A percentile compares a stretch with the other conserved stretches of the same genome.
These are phyloP conservation scores for Pachyramphus minor DNA, from an alignment of 2,113 vertebrate genomes.

Conservation along the genomic window DNA sequence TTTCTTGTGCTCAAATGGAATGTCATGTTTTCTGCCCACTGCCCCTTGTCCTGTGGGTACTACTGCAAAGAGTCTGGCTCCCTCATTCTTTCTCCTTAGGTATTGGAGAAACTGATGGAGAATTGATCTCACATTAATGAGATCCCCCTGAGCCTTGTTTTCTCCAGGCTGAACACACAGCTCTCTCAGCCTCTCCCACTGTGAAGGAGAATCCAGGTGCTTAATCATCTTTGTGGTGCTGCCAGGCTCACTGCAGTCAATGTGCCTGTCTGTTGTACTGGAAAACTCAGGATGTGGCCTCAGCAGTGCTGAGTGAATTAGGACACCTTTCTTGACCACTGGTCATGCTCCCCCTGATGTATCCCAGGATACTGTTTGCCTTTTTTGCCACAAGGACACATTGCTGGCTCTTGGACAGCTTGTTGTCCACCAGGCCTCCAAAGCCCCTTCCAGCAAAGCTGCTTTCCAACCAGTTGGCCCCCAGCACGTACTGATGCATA, in stretches of 20 bases:
- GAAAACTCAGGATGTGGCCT: background rate
- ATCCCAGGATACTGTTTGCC: background rate
- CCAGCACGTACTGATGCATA: background rate
- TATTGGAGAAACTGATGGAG: background rate
- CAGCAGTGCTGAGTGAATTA: background rate
- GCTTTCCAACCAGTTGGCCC: background rate
- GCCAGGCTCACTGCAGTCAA: background rate
- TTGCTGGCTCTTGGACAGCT: background rate
- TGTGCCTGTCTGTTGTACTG: background rate
- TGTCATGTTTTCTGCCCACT: background rate
- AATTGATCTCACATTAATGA: background rate
- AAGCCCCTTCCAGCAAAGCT: background rate
- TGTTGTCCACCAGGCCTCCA: background rate
- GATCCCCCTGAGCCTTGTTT: background rate
- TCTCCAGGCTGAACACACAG: background rate
- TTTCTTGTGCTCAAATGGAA: background rate
- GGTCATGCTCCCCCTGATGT: background rate
- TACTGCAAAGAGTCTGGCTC: background rate
- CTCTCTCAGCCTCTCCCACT: background rate
- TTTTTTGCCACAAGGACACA: background rate
- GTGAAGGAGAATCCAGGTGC: background rate
- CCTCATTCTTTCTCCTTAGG: background rate
- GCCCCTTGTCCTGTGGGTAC: background rate
- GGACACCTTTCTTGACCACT: rapidly evolving
- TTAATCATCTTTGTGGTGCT: background rate